Percentiles rank a stretch among this genome's conserved stretches.
phyloP scores from a whole-genome alignment of 2,113 vertebrate species.

The Esox niger region DNA sequence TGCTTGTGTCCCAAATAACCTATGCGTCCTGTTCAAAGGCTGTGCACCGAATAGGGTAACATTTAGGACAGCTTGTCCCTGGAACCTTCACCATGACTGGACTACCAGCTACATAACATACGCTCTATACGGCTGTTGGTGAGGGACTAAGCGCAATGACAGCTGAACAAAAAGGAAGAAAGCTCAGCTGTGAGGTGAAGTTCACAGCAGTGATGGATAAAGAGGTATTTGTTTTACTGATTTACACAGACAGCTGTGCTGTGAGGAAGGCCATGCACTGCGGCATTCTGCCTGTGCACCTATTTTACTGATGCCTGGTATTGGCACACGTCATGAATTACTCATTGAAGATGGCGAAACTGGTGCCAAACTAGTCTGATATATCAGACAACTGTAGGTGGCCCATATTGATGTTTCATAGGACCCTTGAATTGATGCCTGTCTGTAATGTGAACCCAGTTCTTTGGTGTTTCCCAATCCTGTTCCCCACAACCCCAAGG shows the following conservation, averaged over 20 bases:
- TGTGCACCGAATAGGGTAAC: no score
- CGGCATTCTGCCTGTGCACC: not conserved
- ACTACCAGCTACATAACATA: not conserved
- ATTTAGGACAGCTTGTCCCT: no score
- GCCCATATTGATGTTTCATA: no score
- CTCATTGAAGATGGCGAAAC: not conserved
- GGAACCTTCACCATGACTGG: no score
- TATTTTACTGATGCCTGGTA: not conserved
- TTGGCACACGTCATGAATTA: no score
- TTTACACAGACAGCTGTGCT: not conserved
- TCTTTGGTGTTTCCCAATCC: no score
- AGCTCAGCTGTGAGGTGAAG: not conserved
- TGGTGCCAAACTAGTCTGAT: not conserved
- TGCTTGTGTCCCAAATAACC: not conserved
- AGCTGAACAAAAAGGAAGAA: not conserved
- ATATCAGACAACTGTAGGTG: not conserved
- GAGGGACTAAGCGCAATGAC: not conserved
- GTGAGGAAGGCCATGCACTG: not conserved
- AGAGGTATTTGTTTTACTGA: not conserved
- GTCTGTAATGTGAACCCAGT: no score
- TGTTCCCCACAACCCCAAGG: no score
- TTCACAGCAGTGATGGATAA: not conserved
- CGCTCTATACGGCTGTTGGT: not conserved
- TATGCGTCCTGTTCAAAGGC: no score
- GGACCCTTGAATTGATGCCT: no score